phyloP scores from a whole-genome alignment of 2,113 vertebrate genomes.

The Hemibagrus wyckioides region DNA sequence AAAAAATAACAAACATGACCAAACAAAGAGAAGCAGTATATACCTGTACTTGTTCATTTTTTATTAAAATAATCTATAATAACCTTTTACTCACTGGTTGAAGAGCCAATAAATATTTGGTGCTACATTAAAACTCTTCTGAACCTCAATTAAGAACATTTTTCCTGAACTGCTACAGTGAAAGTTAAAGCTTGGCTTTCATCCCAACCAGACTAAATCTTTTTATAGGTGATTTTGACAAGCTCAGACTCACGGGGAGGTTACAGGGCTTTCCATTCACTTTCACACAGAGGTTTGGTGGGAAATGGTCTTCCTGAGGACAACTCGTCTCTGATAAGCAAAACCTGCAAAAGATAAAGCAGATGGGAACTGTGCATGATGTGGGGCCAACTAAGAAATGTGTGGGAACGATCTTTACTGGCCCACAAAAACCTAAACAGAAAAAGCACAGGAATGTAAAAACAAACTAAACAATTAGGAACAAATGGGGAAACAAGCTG shows the following conservation, averaged over 20 bases:
- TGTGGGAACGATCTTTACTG: slow-evolving; percentile 32
- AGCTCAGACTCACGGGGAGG: slow-evolving; percentile 88
- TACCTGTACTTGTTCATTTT: not conserved
- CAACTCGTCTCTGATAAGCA: slow-evolving; percentile 99
- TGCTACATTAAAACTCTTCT: not conserved
- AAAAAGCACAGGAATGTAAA: slow-evolving; percentile 6
- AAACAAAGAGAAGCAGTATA: not conserved
- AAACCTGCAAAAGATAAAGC: slow-evolving; percentile 78
- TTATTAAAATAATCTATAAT: not conserved
- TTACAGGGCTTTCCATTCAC: slow-evolving; percentile 97
- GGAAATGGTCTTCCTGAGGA: slow-evolving; percentile 99
- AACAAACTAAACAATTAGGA: not conserved
- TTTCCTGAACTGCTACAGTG: not conserved
- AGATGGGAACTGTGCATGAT: not conserved
- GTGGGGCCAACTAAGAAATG: slow-evolving; percentile 23
- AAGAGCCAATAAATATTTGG: not conserved
- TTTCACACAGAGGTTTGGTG: slow-evolving; percentile 97
- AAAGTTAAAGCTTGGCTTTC: not conserved
- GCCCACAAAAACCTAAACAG: slow-evolving; percentile 38
- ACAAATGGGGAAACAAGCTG: not conserved
- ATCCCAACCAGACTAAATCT: not conserved
- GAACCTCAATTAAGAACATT: not conserved
- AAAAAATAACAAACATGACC: slow-evolving; percentile 1
- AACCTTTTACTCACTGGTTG: not conserved
- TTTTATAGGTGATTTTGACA: not conserved